These are phyloP conservation scores for Oxyura jamaicensis DNA, from an alignment of 2,113 vertebrate genomes.

Conservation along the genomic window DNA sequence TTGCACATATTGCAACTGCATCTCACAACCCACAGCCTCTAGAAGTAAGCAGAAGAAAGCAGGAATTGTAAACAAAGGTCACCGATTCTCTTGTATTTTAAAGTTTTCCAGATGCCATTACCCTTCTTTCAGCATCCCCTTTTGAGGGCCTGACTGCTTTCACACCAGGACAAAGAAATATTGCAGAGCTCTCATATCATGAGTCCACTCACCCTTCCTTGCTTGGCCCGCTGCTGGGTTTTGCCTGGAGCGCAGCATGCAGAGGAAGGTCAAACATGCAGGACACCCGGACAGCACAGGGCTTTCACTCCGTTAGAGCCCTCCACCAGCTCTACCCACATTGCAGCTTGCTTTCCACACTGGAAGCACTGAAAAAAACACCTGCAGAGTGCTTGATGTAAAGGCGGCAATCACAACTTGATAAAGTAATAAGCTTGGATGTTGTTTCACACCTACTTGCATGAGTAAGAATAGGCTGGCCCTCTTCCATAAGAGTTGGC, in stretches of 20 bases:
- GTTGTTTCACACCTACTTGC: neutral
- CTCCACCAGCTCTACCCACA: neutral
- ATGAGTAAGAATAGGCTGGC: neutral
- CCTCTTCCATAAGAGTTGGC: neutral
- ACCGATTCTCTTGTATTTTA: neutral
- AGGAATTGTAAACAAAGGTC: neutral
- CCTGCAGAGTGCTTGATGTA: neutral
- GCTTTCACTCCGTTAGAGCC: neutral
- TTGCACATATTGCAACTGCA: neutral
- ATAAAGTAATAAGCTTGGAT: accelerated
- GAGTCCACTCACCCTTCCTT: slow-evolving; percentile 43
- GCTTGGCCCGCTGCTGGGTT: neutral
- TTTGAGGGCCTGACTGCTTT: neutral
- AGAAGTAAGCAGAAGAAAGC: neutral
- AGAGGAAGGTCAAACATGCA: neutral
- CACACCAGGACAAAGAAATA: neutral
- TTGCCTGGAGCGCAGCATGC: neutral
- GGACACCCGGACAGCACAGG: neutral
- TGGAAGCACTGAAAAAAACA: neutral
- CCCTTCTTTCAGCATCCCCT: neutral
- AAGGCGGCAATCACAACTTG: neutral
- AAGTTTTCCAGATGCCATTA: neutral
- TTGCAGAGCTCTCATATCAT: neutral
- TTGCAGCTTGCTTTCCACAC: neutral
- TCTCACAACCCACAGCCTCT: neutral